Evolutionary conservation across 92 coral and sea anemone species (phyloP), one percentile per base, ranked within the genome.

Genomic region (Porites evermanni): DNA sequence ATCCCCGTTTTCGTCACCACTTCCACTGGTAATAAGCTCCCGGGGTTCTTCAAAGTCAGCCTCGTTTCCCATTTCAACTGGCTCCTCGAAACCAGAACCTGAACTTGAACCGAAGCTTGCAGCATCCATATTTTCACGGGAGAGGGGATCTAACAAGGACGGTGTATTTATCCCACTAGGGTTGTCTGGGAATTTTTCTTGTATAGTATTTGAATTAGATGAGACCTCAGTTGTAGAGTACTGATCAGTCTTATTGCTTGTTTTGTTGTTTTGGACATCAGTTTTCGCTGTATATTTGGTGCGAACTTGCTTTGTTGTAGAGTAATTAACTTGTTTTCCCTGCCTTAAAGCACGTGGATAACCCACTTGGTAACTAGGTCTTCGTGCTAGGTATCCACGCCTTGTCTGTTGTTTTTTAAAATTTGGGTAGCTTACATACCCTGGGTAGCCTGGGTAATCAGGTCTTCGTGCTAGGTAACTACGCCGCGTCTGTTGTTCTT

Each of bases 81-180:
- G 12, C 14, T 60, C 79, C 17, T 83, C 80, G 51, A 64, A 51
- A 47, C 73, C 87, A 53, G 87, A 83, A 24, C 72, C 87, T 12
- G 80, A 74, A 54, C 51, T 75, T 8, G 84, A 80, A 23, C 80
- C 65, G 74, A 70, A 63, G 70, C 12, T 52, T 29, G 53, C 79
- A 5, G n/a, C 32, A 0, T 7, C 58, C 5, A 14, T 32, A 21
- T 63, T 19, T 21, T 73, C 54, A 14, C 14, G 12, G 7, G 73
- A 67, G 64, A 23, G 29, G 53, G 86, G 58, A 77, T 81, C 68
- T 59, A 1, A 70, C 14, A 11, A 10, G n/a, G 78, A 12, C 11
- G 54, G 23, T 18, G 47, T 54, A 58, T 50, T 70, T 52, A 26
- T 23, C 53, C 47, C 53, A 60, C 18, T 60, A 7, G 23, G 38